phyloP scores from a whole-genome alignment of 1,140 invertebrate genomes.

The Ladona fulva region DNA sequence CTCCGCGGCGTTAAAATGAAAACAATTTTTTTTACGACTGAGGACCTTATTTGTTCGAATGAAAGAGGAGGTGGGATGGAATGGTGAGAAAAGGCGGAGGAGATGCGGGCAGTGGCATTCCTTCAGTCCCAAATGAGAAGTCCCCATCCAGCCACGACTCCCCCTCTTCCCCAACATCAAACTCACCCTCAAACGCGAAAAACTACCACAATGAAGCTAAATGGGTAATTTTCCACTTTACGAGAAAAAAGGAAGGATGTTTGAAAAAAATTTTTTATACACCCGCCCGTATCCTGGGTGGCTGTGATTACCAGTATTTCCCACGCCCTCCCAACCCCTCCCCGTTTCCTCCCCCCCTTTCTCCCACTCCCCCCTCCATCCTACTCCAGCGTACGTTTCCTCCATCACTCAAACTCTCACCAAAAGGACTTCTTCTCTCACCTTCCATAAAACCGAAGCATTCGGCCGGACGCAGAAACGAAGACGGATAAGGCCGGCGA shows the following conservation, averaged over 20 bases:
- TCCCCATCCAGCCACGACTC: not conserved
- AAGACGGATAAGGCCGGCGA: too few species aligned
- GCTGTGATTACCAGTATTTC: conserved; percentile 33
- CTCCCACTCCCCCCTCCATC: conserved; percentile 24
- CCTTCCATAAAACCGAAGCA: too few species aligned
- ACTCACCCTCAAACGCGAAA: not conserved
- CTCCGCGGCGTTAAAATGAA: too few species aligned
- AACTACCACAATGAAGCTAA: not conserved
- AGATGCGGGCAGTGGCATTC: too few species aligned
- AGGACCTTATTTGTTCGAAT: too few species aligned
- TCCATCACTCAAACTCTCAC: not conserved
- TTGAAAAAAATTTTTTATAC: not conserved
- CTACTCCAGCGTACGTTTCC: not conserved
- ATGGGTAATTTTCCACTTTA: conserved; percentile 10
- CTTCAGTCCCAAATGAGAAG: too few species aligned
- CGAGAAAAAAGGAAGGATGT: conserved; percentile 5
- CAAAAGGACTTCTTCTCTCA: too few species aligned
- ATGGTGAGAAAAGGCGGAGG: too few species aligned
- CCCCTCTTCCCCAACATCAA: not conserved
- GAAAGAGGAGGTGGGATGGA: too few species aligned
- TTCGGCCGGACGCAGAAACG: too few species aligned
- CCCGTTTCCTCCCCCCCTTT: conserved; percentile 21
- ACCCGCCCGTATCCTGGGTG: not conserved
- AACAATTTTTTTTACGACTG: too few species aligned
- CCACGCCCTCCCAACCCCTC: conserved; percentile 27